Conservation (phyloP, 2,797 vertebrate species). For the Brotula barbata region DNA sequence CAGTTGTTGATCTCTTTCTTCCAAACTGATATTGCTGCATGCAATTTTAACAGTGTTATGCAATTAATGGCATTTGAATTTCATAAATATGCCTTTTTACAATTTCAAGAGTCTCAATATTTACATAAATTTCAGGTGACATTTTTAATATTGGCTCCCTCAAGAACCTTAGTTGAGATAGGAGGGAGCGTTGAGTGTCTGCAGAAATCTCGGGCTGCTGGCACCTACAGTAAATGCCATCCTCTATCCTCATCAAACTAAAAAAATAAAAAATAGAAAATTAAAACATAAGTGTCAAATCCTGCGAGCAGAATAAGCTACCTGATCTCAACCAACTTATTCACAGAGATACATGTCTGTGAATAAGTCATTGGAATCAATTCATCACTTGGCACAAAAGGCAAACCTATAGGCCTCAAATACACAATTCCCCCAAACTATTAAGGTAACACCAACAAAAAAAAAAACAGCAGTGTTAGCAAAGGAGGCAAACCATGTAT, state of each 20-base stretch:
- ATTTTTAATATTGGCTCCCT: constrained; percentile 47
- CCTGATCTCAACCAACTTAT: constrained; percentile 37
- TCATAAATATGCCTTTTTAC: neutral
- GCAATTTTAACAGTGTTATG: neutral
- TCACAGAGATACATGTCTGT: constrained; percentile 42
- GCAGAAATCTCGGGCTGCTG: constrained; percentile 40
- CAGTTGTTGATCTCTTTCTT: no score
- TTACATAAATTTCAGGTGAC: constrained; percentile 50
- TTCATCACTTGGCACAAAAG: constrained; percentile 15
- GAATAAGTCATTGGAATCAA: constrained; percentile 43
- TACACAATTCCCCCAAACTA: constrained; percentile 35
- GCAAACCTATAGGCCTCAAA: constrained; percentile 33
- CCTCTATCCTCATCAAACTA: constrained; percentile 28
- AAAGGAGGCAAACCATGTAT: constrained; percentile 46
- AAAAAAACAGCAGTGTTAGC: constrained; percentile 48
- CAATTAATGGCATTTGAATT: neutral
- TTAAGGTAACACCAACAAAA: constrained; percentile 63
- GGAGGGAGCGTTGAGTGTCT: constrained; percentile 38
- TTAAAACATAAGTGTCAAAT: constrained; percentile 26
- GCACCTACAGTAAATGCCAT: constrained; percentile 59
- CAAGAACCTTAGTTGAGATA: constrained; percentile 39
- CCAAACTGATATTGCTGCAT: neutral
- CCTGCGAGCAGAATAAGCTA: constrained; percentile 30
- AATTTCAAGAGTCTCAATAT: constrained; percentile 25
- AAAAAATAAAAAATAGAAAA: neutral